phyloP scores from a whole-genome alignment of 2,113 vertebrate species.

The Myotis davidii region DNA sequence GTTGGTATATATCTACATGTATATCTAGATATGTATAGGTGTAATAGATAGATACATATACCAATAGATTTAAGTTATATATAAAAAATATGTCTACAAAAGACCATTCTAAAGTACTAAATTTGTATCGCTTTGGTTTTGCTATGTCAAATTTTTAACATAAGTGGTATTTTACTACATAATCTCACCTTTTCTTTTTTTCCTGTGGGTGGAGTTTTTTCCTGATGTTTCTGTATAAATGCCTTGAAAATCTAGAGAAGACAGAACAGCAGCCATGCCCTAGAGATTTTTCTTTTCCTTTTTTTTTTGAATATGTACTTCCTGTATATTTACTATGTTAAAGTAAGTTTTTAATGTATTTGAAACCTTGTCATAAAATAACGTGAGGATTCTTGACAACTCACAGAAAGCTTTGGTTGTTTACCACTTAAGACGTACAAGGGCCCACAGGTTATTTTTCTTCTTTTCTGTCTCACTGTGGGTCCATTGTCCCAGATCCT shows the following conservation, averaged over 20 bases:
- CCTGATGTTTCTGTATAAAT: background rate
- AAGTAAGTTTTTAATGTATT: slow-evolving; percentile 18
- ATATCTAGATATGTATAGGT: background rate
- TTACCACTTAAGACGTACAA: slow-evolving; percentile 15
- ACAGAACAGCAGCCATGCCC: background rate
- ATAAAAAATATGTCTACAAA: background rate
- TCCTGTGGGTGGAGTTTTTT: background rate
- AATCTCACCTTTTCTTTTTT: background rate
- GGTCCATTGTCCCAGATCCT: background rate
- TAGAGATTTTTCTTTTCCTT: slow-evolving; percentile 3
- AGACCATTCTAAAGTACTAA: background rate
- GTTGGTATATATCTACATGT: background rate
- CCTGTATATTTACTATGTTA: background rate
- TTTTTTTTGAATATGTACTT: background rate
- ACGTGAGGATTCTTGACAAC: slow-evolving; percentile 10
- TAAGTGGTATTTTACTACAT: background rate
- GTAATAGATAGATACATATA: background rate
- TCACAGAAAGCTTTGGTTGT: background rate
- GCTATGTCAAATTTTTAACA: background rate
- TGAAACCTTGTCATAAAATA: background rate
- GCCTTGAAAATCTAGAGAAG: background rate
- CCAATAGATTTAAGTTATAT: no score
- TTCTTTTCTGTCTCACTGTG: background rate
- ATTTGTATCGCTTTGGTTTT: background rate
- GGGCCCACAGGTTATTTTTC: slow-evolving; percentile 2